Evolutionary conservation across 2,797 vertebrate genomes (phyloP).

Genomic region (Enteromius fasciolatus): DNA sequence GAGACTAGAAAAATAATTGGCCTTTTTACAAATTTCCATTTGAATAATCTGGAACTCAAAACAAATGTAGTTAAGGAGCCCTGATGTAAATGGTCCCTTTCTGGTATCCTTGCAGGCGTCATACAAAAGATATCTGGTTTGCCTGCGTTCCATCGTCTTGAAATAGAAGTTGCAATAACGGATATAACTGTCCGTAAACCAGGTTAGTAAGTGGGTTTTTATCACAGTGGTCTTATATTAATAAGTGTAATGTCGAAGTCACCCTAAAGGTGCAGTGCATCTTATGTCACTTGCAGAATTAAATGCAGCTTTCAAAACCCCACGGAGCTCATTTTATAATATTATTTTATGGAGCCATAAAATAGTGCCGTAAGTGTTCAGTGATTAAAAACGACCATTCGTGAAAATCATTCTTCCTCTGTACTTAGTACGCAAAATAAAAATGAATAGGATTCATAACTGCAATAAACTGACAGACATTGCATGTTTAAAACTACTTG

Average conservation of each 20-base stretch:
- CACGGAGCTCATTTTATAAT: neutral
- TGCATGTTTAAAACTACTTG: neutral
- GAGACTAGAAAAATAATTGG: neutral
- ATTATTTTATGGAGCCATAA: neutral
- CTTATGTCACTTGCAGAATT: neutral
- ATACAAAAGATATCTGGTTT: neutral
- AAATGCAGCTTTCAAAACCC: neutral
- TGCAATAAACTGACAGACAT: neutral
- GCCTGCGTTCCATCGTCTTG: neutral
- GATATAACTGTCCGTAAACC: neutral
- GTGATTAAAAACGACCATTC: neutral
- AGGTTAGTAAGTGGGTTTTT: conserved; percentile 24
- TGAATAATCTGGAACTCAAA: neutral
- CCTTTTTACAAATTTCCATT: neutral
- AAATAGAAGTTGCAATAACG: conserved; percentile 6
- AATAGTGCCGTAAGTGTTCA: neutral
- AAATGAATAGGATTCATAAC: neutral
- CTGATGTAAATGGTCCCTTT: conserved; percentile 3
- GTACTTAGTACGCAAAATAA: neutral
- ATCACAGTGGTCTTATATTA: neutral
- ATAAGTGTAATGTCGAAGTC: neutral
- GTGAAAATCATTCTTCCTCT: neutral
- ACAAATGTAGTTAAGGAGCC: neutral
- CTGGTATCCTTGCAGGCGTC: conserved; percentile 20
- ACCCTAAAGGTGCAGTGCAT: neutral